Evolutionary conservation across 2,113 vertebrate genomes (phyloP), one percentile per base, ranked within the genome.

Genomic region (Eubucco bourcierii): DNA sequence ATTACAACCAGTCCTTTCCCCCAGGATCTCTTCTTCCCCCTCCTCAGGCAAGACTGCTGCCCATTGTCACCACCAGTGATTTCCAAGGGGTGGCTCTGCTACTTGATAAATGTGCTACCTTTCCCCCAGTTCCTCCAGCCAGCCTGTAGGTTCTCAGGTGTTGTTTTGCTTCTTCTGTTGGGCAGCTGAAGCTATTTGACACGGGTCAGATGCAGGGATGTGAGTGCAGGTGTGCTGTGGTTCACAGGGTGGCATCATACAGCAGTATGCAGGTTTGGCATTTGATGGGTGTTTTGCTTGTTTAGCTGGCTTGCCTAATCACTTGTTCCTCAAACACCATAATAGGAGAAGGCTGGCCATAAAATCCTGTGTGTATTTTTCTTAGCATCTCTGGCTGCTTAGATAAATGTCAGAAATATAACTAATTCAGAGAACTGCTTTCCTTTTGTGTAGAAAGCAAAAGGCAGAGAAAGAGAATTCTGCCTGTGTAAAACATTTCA

Each of bases 341-440:
- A 46, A 55, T 72, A 50, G 6, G 31, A 31, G 83, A 93, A 74
- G 28, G 64, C 27, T 59, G 61, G 27, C 64, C 71, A 56, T 90
- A 76, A 94, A 93, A 87, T 52, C 33, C 47, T 67, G 56, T 34
- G 81, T 6, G 3, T 47, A 84, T 90, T 90, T 90, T 86, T 84
- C 56, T 67, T 82, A 74, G 28, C 55, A 77, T 80, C 90, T 63
- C 64, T 64, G 72, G 9, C 41, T 93, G 55, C 84, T 90, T 94
- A 92, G 88, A 79, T 74, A 93, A 88, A 90, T 44, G 80, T 72
- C 83, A 90, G 87, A 94, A 92, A 82, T 67, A 56, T 8, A 90
- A 63, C n/a, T 81, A 9, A 68, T 90, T 88, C 6, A 5, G 67
- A 84, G 71, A 73, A 70, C 7, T 56, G 24, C 5, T 47, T 90